Percentiles rank a stretch among this genome's conserved stretches.
phyloP scores from a whole-genome alignment of 1,140 invertebrate species.

The Fopius arisanus region DNA sequence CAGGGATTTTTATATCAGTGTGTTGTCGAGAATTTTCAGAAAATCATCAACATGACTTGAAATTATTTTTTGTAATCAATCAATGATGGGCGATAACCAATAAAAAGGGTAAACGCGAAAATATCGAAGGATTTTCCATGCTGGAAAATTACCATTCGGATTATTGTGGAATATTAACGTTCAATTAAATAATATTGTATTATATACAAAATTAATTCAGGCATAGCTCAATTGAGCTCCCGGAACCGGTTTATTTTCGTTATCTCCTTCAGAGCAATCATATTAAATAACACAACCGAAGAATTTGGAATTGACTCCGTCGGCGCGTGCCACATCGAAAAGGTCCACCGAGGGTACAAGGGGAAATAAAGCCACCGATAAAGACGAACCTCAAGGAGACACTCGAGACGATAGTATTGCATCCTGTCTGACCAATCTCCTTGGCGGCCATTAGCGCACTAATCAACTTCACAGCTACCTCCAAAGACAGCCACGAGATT shows the following conservation, averaged over 20 bases:
- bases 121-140: too few relatives aligned
- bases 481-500: slow-evolving; percentile 1
- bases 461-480: background rate
- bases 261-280: background rate
- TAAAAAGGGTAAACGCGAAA: too few relatives aligned
- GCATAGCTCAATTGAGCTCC: background rate
- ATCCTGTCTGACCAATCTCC: background rate
- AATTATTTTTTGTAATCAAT: too few relatives aligned
- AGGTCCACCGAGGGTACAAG: background rate
- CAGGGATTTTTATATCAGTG: background rate
- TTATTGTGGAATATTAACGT: too few relatives aligned
- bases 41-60: too few relatives aligned
- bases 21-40: too few relatives aligned
- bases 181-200: background rate
- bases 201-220: background rate
- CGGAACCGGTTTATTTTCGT: slow-evolving; percentile 1
- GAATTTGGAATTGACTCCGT: background rate
- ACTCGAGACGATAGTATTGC: background rate
- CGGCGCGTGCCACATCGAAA: background rate
- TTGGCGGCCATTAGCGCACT: background rate
- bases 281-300: slow-evolving; percentile 2
- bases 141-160: too few relatives aligned
- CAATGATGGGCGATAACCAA: too few relatives aligned
- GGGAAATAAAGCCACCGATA: background rate
- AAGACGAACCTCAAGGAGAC: background rate